Base-by-base conservation (phyloP, 2,888 invertebrate species). In the Tetragnatha montana region DNA sequence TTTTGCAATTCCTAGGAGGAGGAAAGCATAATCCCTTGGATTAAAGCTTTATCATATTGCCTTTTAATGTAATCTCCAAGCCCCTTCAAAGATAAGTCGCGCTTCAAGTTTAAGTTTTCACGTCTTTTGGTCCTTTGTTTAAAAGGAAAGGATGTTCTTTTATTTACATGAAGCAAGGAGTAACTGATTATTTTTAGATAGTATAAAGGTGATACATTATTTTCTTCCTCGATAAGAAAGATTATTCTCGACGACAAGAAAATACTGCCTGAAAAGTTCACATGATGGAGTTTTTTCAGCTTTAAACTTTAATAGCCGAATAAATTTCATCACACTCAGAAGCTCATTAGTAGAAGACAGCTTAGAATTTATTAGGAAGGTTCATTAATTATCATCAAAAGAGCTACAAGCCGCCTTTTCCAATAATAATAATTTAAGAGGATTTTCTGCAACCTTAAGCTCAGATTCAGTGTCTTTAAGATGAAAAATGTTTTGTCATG, bases 1-100 rank as follows among this genome's bases (percentile, higher is more conserved):
- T 84, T 84, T 35, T n/a, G 75, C 35, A 75, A n/a, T 75, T n/a
- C 22, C 73, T 12, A 73, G 17, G 47, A 19, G 76, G 78, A 68
- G 35, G 74, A 51, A 19, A 71, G 22, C 47, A 19, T 85, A 85
- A 85, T 85, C 85, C 85, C 78, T 22, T 80, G 85, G 85, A 68
- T 85, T 85, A 85, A 69, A 70, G 69, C 14, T 71, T 78, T 79
- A 85, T 78, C 70, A 76, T 85, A 79, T 78, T 85, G 70, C 78
- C 78, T 79, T 79, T 78, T 79, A 79, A 47, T 85, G 79, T 79
- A 85, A 85, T 85, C 85, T 78, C 50, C 22, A 50, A 17, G 22
- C 50, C 14, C 50, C 73, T 10, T 35, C n/a, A 70, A 70, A 75
- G 49, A 69, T 47, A 81, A 70, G 69, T 69, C 49, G 6, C 8